Conservation (phyloP, 2,113 vertebrate species). For the Hymenochirus boettgeri region DNA sequence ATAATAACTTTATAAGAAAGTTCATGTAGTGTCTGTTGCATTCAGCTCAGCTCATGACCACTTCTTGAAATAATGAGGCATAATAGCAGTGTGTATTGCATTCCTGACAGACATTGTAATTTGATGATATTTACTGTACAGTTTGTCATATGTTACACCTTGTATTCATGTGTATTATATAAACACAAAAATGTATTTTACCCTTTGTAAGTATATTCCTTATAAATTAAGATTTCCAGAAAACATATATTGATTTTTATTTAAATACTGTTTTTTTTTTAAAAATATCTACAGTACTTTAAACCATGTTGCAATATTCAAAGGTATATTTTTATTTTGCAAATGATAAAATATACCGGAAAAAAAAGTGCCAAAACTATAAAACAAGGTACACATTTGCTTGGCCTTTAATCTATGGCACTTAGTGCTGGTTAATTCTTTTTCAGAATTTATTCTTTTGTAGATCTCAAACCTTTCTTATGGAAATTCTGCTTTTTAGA, state of each 20-base stretch:
- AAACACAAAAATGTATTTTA: no score
- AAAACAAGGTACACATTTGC: conserved; percentile 83
- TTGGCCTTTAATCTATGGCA: conserved; percentile 83
- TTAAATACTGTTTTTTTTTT: no score
- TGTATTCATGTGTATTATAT: no score
- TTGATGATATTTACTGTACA: no score
- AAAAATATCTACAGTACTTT: background rate
- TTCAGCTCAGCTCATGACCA: no score
- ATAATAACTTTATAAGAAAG: no score
- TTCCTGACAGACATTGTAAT: no score
- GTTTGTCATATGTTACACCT: no score
- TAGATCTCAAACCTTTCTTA: conserved; percentile 95
- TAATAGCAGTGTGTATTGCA: no score
- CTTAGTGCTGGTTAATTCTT: conserved; percentile 83
- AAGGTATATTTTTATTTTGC: background rate
- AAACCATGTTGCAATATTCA: background rate
- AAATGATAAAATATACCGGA: conserved; percentile 15
- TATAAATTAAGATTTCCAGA: background rate
- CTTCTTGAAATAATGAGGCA: no score
- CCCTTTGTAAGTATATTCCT: no score
- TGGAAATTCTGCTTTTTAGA: conserved; percentile 95
- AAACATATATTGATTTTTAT: background rate
- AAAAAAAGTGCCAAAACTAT: conserved; percentile 59
- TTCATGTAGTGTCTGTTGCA: no score
- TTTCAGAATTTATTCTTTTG: conserved; percentile 90